Conservation (phyloP, 2,113 vertebrate species). For the Opisthocomus hoazin region DNA sequence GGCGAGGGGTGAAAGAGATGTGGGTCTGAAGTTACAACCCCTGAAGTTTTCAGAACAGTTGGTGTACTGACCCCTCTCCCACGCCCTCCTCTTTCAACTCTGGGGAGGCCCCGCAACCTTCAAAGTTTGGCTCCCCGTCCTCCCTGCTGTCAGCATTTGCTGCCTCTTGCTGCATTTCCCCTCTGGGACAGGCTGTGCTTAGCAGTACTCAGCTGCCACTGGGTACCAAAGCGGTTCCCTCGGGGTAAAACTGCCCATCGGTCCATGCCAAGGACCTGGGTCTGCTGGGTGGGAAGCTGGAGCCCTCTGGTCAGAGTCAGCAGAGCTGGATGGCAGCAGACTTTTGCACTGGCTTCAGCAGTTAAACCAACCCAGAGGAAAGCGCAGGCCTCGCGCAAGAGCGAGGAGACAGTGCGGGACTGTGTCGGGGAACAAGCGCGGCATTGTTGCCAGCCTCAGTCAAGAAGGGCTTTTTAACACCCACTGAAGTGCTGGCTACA, state of each 20-base stretch:
- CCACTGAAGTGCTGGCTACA: constrained; percentile 40
- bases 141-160: rapidly evolving
- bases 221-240: neutral
- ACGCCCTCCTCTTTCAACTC: neutral
- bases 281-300: neutral
- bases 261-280: neutral
- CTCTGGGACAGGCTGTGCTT: neutral
- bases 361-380: neutral
- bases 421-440: neutral
- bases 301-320: neutral
- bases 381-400: rapidly evolving
- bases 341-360: neutral
- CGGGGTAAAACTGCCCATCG: neutral
- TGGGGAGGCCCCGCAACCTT: neutral
- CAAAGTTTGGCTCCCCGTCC: neutral
- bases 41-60: neutral
- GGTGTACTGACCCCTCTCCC: neutral
- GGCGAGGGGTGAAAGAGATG: neutral
- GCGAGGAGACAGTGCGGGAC: neutral
- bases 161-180: neutral
- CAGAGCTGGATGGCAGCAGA: neutral
- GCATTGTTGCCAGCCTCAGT: constrained; percentile 34
- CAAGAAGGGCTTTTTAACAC: constrained; percentile 50
- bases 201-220: neutral
- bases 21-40: neutral